phyloP scores from a whole-genome alignment of 2,113 vertebrate genomes.

The Craseonycteris thonglongyai region DNA sequence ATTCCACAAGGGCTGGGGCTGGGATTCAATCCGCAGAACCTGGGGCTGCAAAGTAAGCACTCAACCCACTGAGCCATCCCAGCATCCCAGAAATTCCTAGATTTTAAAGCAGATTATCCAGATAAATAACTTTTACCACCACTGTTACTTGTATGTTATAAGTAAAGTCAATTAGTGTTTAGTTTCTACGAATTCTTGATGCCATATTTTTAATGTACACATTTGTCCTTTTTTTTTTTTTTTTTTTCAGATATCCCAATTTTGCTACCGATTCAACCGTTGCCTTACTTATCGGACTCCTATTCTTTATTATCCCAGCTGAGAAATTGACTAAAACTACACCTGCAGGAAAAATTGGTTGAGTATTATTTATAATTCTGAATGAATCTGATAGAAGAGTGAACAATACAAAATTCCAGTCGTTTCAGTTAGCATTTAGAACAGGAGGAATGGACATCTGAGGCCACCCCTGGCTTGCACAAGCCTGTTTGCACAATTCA shows the following conservation, averaged over 20 bases:
- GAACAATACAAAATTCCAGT: background rate
- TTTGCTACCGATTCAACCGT: constrained; percentile 90
- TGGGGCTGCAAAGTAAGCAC: too few species aligned
- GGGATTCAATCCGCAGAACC: too few species aligned
- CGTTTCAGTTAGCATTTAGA: background rate
- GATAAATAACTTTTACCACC: background rate
- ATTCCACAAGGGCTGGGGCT: too few species aligned
- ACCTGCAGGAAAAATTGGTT: constrained; percentile 81
- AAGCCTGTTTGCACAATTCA: background rate
- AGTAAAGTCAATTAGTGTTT: background rate
- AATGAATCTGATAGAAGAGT: background rate
- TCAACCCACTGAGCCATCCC: too few species aligned
- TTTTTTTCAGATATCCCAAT: constrained; percentile 81
- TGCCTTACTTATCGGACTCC: constrained; percentile 87
- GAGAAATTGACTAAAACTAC: constrained; percentile 76
- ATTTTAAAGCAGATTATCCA: background rate
- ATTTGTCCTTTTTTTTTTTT: constrained; percentile 28
- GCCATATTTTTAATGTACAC: background rate
- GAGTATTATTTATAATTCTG: constrained; percentile 74
- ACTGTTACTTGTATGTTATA: background rate
- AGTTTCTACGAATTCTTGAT: background rate
- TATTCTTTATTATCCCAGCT: constrained; percentile 90
- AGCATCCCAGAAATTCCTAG: background rate
- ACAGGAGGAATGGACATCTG: background rate
- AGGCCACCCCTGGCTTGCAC: background rate